Base-by-base conservation (phyloP, 2,797 vertebrate species). In the Hyperoplus immaculatus region DNA sequence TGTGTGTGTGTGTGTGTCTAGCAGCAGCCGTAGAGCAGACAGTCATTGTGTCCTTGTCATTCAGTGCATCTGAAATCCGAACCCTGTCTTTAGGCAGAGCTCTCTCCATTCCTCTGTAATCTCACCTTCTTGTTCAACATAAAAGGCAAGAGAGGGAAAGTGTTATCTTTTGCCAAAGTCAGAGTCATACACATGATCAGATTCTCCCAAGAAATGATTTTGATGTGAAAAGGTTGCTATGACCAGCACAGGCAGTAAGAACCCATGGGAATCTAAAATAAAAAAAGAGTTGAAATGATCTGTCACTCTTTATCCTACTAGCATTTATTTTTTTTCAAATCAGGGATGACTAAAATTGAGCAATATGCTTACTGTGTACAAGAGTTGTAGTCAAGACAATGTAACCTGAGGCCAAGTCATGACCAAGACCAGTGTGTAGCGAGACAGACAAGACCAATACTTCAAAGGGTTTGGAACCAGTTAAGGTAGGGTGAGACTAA, bases 1-100 rank as follows among this genome's bases (percentile, higher is more conserved):
- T 56, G 68, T 55, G 70, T 60, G 70, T 65, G 76, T 59, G 73
- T 61, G 59, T 65, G 57, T 3, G 29, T 8, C 18, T 11, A 36
- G 2, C 39, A 71, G 69, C 61, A 75, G 69, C 79, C 45, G 42
- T 75, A 84, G 89, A 21, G 88, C 85, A 85, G 75, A 75, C 82
- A 79, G 65, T 84, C 85, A 82, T 87, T 90, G 88, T 93, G 82
- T 84, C 80, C 80, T 87, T 89, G 47, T 88, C 50, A 89, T 77
- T 88, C 70, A 86, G 69, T 62, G 71, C 64, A 74, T 84, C 78
- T 88, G 81, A 90, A 90, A 91, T 83, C 65, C 85, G 80, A 91
- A 51, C 81, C 78, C 64, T 42, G 46, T 69, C 77, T 88, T 78
- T 69, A 78, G 54, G 36, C 21, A 1, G 29, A 29, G 41, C 51